Evolutionary conservation across 2,888 invertebrate genomes (phyloP), one percentile per base, ranked within the genome.

Genomic region (Orthonevra nobilis): DNA sequence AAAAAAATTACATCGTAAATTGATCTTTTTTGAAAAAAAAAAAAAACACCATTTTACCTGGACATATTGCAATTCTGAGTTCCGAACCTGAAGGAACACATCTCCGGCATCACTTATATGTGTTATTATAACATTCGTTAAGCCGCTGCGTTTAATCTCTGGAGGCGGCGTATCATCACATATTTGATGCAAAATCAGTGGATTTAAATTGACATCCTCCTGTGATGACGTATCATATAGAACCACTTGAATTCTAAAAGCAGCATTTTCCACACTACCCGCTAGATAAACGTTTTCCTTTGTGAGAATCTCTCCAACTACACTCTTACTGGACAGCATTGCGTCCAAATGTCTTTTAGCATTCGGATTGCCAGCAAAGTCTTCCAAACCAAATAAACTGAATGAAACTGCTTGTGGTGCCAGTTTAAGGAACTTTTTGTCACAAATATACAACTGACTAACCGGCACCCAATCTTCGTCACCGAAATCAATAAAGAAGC

Each of bases 401-500:
- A 94, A 91, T 81, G 92, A 91, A 69, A 95, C 90, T 17, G 93
- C 94, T 90, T 95, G 95, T 0, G 93, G 92, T 10, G 94, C 92
- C 15, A 94, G 87, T 52, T 87, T 87, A 7, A 92, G 90, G 84
- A 94, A 95, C 73, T 91, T 90, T 0, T 91, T 90, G 70, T 92
- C 91, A 50, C 94, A 90, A 19, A 91, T 90, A 82, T 90, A 92
- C 19, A 96, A 89, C 70, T 91, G 89, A 19, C 89, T 86, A 7
- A 90, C 87, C 2, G 89, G 83, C 17, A 93, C 90, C 10, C 87
- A 86, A 44, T 92, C 92, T 75, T 92, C 92, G 82, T 94, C 94
- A 0, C 95, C 95, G 81, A 91, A 92, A 86, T 96, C 96, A 6
- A 95, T 93, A 77, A 94, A 92, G 82, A 93, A 93, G 56, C 93